Percentiles rank a stretch among this genome's conserved stretches.
Conservation (phyloP, 2,113 vertebrate genomes). For the Melospiza melodia region DNA sequence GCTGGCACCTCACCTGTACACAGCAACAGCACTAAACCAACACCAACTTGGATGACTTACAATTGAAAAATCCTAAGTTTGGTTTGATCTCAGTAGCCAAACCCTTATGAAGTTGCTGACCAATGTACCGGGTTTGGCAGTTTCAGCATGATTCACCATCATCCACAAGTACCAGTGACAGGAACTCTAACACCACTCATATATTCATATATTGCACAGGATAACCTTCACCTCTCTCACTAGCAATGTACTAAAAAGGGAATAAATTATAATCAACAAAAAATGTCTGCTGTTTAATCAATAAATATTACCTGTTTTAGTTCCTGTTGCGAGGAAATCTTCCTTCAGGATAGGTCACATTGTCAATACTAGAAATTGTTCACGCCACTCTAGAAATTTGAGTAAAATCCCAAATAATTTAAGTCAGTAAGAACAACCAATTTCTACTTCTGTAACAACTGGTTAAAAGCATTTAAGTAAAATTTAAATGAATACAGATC, state of each 20-base stretch:
- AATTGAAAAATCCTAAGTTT: background rate
- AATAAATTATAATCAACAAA: background rate
- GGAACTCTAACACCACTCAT: background rate
- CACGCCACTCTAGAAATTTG: background rate
- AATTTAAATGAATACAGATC: background rate
- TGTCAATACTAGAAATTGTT: background rate
- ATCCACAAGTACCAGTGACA: background rate
- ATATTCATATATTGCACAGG: background rate
- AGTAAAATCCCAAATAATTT: background rate
- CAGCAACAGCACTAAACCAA: background rate
- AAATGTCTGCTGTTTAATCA: background rate
- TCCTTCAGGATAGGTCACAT: background rate
- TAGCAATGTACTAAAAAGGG: background rate
- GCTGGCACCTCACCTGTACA: background rate
- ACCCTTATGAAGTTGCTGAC: slow-evolving; percentile 44
- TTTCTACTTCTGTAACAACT: background rate
- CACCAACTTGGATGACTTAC: background rate
- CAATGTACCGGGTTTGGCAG: slow-evolving; percentile 52
- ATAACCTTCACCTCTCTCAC: background rate
- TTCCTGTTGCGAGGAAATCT: background rate
- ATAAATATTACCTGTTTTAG: background rate
- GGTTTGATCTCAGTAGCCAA: slow-evolving; percentile 63
- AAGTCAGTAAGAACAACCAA: background rate
- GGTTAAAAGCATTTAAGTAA: background rate
- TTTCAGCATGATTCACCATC: slow-evolving; percentile 33